phyloP scores from a whole-genome alignment of 2,113 vertebrate genomes.

The Indri indri region DNA sequence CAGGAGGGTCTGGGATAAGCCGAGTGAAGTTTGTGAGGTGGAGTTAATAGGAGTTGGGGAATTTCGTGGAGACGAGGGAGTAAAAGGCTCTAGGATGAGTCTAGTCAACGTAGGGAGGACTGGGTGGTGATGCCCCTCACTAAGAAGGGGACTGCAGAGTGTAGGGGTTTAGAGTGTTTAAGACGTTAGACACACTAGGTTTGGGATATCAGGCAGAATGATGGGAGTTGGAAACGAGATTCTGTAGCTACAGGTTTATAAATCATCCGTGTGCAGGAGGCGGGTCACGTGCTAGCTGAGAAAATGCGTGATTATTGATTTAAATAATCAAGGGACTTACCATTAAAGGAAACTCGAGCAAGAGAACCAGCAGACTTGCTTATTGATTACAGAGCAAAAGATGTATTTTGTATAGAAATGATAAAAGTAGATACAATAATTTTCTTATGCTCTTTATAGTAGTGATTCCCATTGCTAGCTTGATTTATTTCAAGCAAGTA shows the following conservation, averaged over 20 bases:
- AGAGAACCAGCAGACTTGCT: slow-evolving; percentile 18
- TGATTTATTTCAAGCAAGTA: not conserved
- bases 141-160: not conserved
- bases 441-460: not conserved
- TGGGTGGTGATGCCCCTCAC: accelerated
- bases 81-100: not conserved
- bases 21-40: not conserved
- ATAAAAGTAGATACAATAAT: not conserved
- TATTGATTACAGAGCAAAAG: slow-evolving; percentile 15
- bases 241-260: not conserved
- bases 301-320: slow-evolving; percentile 34
- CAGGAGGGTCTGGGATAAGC: not conserved
- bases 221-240: not conserved
- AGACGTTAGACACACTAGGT: not conserved
- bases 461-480: not conserved
- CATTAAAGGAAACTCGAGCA: not conserved
- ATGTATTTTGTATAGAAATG: slow-evolving; percentile 26
- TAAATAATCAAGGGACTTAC: slow-evolving; percentile 18
- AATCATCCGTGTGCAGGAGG: not conserved
- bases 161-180: not conserved
- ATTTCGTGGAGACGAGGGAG: not conserved
- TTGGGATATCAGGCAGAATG: not conserved
- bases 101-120: not conserved
- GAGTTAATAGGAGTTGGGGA: not conserved
- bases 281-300: not conserved